Evolutionary conservation across 1,140 invertebrate genomes (phyloP).

Genomic region (Laupala kohalensis): DNA sequence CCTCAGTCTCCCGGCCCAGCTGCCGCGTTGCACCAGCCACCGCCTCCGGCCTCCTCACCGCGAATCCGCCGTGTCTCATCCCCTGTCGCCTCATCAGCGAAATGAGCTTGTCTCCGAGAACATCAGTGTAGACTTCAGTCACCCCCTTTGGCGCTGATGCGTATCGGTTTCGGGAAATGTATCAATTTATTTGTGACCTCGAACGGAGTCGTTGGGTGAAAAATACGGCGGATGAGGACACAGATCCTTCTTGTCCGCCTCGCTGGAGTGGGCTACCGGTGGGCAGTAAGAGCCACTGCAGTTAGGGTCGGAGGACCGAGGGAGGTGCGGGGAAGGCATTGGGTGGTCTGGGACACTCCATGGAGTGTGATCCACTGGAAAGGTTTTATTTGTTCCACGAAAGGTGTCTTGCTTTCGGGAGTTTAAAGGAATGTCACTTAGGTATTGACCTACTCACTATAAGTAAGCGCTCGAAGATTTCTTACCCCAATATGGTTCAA

Average conservation of each 20-base stretch:
- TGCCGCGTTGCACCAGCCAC: too few relatives aligned
- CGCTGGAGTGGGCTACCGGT: neutral
- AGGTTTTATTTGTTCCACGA: too few relatives aligned
- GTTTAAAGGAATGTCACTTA: too few relatives aligned
- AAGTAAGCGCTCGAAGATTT: too few relatives aligned
- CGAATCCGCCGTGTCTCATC: neutral
- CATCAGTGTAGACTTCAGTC: neutral
- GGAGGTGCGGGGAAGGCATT: too few relatives aligned
- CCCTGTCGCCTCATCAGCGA: neutral
- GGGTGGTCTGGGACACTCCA: too few relatives aligned
- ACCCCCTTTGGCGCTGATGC: neutral
- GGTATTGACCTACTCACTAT: too few relatives aligned
- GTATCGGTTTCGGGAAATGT: neutral
- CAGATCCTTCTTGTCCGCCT: neutral
- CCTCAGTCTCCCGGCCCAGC: neutral
- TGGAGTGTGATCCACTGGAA: too few relatives aligned
- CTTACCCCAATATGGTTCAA: too few relatives aligned
- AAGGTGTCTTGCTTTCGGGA: too few relatives aligned
- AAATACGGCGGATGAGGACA: neutral
- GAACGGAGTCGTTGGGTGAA: neutral
- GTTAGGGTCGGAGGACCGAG: too few relatives aligned
- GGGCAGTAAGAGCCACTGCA: neutral
- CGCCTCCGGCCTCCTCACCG: too few relatives aligned
- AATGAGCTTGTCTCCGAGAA: neutral
- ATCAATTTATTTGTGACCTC: neutral